Conservation (phyloP, 1,140 invertebrate genomes). For the Tenebrio molitor region DNA sequence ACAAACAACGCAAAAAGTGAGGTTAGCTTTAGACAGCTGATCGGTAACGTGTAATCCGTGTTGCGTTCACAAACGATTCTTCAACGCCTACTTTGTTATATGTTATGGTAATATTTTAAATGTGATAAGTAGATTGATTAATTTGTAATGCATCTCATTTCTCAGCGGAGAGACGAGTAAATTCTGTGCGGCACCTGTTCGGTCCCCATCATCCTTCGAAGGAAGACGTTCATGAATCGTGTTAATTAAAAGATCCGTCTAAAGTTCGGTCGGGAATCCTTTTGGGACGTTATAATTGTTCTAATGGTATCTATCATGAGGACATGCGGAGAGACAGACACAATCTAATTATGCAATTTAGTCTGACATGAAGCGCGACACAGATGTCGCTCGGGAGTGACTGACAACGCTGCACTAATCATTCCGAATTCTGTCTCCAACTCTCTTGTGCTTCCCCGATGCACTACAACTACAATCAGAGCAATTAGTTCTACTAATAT, state of each 20-base stretch:
- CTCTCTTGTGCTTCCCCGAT: constrained; percentile 48
- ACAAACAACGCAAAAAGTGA: no score
- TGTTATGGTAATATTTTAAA: no score
- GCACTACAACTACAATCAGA: constrained; percentile 50
- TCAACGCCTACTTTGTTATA: no score
- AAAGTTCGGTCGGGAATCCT: constrained; percentile 39
- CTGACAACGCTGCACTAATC: constrained; percentile 60
- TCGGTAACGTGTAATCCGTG: no score
- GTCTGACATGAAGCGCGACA: constrained; percentile 55
- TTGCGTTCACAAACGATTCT: no score
- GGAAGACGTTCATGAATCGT: constrained; percentile 32
- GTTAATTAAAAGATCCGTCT: constrained; percentile 51
- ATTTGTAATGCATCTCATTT: no score
- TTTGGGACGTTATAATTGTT: constrained; percentile 55
- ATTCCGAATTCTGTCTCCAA: constrained; percentile 49
- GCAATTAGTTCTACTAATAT: constrained; percentile 50
- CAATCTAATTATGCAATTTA: constrained; percentile 64
- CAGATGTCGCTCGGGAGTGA: constrained; percentile 59
- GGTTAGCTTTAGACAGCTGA: no score
- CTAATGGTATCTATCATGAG: constrained; percentile 59
- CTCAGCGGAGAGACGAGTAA: no score
- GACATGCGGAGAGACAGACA: constrained; percentile 56
- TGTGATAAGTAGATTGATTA: no score
- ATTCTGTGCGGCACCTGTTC: no score
- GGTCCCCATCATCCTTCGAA: neutral